A percentile compares a stretch with the other conserved stretches of the same genome.
These are phyloP conservation scores for Platyura marginata DNA, from an alignment of 1,140 invertebrate genomes.

Conservation along the genomic window DNA sequence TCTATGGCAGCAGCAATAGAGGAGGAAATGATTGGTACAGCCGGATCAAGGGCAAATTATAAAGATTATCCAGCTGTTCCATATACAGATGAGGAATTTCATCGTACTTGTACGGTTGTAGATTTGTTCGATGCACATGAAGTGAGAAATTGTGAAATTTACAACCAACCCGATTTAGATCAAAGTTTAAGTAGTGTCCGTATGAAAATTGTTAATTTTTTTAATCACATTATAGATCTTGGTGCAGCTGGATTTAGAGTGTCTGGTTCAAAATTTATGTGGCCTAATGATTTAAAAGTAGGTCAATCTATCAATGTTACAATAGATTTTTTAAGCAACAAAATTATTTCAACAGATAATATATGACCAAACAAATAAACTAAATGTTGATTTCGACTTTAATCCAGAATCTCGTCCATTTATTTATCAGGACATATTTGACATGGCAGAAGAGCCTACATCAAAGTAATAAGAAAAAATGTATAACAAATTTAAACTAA, in stretches of 20 bases:
- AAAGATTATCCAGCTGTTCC: constrained; percentile 29
- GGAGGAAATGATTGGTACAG: constrained; percentile 25
- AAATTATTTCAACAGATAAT: neutral
- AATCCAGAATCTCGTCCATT: constrained; percentile 34
- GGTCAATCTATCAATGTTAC: neutral
- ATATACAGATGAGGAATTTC: constrained; percentile 28
- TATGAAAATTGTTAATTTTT: constrained; percentile 38
- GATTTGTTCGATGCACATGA: constrained; percentile 28
- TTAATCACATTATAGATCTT: constrained; percentile 45
- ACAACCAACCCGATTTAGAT: constrained; percentile 50
- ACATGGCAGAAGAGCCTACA: constrained; percentile 25
- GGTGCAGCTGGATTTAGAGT: constrained; percentile 65
- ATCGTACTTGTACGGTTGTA: constrained; percentile 28
- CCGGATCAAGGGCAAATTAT: constrained; percentile 23
- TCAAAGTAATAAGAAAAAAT: too few relatives aligned
- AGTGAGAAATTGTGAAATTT: constrained; percentile 51
- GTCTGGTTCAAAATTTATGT: constrained; percentile 66
- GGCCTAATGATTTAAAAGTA: constrained; percentile 42
- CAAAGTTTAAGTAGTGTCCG: constrained; percentile 40
- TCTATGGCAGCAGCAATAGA: constrained; percentile 42
- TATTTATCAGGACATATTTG: constrained; percentile 41
- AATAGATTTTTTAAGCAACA: neutral
- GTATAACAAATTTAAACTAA: neutral
- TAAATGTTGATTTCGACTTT: constrained; percentile 32
- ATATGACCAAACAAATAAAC: neutral